Percentiles rank a stretch among this genome's conserved stretches.
phyloP scores from a whole-genome alignment of 2,797 vertebrate genomes.

The Pitangus sulphuratus region DNA sequence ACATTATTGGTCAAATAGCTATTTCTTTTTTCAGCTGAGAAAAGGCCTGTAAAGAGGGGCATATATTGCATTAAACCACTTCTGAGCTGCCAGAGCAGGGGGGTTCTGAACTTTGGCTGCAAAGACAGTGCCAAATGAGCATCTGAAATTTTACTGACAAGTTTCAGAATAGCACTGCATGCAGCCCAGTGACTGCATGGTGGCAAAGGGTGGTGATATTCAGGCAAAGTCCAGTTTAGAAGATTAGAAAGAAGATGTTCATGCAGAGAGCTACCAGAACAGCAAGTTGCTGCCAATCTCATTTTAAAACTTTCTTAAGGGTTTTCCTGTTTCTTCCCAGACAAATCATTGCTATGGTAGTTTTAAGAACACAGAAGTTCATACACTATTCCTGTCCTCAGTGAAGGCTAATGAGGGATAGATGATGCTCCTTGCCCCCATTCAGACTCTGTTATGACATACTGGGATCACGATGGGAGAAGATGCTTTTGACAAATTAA shows the following conservation, averaged over 20 bases:
- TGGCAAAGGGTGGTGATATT: not conserved
- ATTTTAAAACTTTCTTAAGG: not conserved
- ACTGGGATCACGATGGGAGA: accelerated
- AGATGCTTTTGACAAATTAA: not conserved
- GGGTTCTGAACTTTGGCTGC: not conserved
- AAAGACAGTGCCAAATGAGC: not conserved
- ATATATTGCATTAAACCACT: not conserved
- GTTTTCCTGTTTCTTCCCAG: not conserved
- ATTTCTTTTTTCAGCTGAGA: not conserved
- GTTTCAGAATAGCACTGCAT: not conserved
- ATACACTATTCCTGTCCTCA: not conserved
- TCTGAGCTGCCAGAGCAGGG: not conserved
- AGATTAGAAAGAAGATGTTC: not conserved
- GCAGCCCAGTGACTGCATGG: not conserved
- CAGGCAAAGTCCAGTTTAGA: not conserved
- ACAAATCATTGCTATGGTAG: not conserved
- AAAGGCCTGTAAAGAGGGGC: not conserved
- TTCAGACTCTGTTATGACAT: not conserved
- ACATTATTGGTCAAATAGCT: not conserved
- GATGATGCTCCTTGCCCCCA: not conserved
- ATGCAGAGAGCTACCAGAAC: not conserved
- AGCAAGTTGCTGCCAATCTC: not conserved
- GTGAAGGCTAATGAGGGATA: not conserved
- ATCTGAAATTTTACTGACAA: not conserved
- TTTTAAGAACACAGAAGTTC: not conserved